Evolutionary conservation across 2,797 vertebrate genomes (phyloP), one percentile per base, ranked within the genome.

Genomic region (Balearica regulorum): DNA sequence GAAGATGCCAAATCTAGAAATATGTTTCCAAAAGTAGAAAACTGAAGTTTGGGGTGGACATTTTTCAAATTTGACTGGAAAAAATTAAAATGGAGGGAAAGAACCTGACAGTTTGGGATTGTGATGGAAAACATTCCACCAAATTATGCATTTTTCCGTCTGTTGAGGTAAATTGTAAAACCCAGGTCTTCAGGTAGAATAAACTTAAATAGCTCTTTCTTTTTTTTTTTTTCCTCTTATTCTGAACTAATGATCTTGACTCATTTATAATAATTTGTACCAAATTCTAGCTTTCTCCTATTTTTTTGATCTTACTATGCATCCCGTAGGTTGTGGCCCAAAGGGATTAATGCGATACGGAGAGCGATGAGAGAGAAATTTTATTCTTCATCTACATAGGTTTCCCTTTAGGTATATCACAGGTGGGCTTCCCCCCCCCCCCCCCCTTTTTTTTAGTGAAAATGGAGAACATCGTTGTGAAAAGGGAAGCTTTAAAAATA

Each of bases 401-500:
- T 29, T 79, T 83, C 41, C 35, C 28, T 83, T 70, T 11, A 77
- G 48, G 21, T 25, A 6, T 49, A 31, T 68, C 58, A 43, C 25
- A 88, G 51, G 62, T 84, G 46, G 19, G 31, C 6, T 54, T 31
- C 16, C 28, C 13, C 26, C 14, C 51, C 51, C 26, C 51, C 51
- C 24, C 1, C 3, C 9, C 1, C 44, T 60, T 85, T 75, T 17
- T 64, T 91, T 79, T 17, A n/a, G 22, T 76, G 85, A 70, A 73
- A 92, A 84, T 9, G 26, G 15, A 39, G 43, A 91, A 69, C 24
- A 26, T 69, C 0, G 0, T 10, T n/a, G 37, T 76, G 57, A 54
- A 83, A 90, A 75, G 43, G 65, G 77, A 93, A 89, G 58, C 81
- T 90, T 92, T 82, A 77, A 80, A 95, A 90, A 92, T n/a, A 82